A percentile compares a stretch with the other conserved stretches of the same genome.
Evolutionary conservation across 2,888 invertebrate species (phyloP).

Genomic region (Prosopocoilus inquinatus): DNA sequence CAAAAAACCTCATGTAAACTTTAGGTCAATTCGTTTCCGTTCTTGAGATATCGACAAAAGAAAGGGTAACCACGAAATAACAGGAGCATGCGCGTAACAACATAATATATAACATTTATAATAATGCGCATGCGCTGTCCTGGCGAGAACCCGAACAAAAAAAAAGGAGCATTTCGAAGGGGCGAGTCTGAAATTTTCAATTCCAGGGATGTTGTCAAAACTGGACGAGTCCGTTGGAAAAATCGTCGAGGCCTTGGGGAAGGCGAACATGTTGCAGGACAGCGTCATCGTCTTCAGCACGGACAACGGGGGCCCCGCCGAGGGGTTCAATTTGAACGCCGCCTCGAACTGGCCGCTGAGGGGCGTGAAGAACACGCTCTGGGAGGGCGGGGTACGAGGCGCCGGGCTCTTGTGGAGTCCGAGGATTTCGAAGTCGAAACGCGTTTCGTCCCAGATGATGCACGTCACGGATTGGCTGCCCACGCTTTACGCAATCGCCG

Average conservation of each 20-base stretch:
- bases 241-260: constrained; percentile 69
- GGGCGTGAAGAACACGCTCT: constrained; percentile 87
- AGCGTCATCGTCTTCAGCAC: constrained; percentile 86
- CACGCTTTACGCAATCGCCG: constrained; percentile 72
- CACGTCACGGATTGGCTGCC: constrained; percentile 90
- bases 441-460: constrained; percentile 68
- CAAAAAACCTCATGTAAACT: no score
- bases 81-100: no score
- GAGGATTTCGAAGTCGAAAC: constrained; percentile 55
- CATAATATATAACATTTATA: no score
- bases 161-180: background rate
- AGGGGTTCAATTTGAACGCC: constrained; percentile 81
- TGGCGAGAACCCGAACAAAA: no score
- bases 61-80: no score
- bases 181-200: background rate
- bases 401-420: constrained; percentile 80
- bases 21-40: no score
- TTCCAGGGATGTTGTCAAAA: constrained; percentile 71
- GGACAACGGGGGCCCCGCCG: constrained; percentile 87
- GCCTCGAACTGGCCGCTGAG: constrained; percentile 81
- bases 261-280: constrained; percentile 68
- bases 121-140: no score
- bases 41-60: no score
- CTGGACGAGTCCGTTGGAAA: constrained; percentile 87
- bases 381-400: constrained; percentile 91